A percentile compares a stretch with the other conserved stretches of the same genome.
Evolutionary conservation across 2,113 vertebrate genomes (phyloP).

Genomic region (Strix aluco): DNA sequence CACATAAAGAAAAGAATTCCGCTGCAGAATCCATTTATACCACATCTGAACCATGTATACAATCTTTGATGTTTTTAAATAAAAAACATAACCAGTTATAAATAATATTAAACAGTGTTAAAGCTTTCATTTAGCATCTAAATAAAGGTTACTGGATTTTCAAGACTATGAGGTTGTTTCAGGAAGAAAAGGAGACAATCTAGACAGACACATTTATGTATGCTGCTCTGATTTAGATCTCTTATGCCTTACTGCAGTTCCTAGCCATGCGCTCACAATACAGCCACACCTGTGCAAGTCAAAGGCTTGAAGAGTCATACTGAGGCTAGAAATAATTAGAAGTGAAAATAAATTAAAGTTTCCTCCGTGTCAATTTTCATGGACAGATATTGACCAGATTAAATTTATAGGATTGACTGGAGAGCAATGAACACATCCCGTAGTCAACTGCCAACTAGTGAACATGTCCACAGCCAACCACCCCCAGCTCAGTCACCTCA

Average conservation of each 20-base stretch:
- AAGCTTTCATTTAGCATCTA: not conserved
- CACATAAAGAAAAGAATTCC: not conserved
- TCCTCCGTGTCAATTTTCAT: not conserved
- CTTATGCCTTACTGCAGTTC: not conserved
- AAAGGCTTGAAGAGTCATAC: not conserved
- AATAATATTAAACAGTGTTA: not conserved
- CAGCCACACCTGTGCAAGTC: not conserved
- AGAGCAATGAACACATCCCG: not conserved
- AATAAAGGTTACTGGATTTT: conserved; percentile 8
- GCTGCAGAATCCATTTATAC: not conserved
- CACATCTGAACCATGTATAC: not conserved
- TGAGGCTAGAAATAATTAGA: not conserved
- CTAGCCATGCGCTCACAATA: not conserved
- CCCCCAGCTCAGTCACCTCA: not conserved
- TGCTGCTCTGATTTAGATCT: not conserved
- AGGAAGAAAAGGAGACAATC: not conserved
- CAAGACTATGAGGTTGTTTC: not conserved
- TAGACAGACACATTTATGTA: not conserved
- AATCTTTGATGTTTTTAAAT: not conserved
- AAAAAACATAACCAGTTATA: not conserved
- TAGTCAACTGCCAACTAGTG: not conserved
- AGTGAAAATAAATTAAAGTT: not conserved
- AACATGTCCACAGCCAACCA: not conserved
- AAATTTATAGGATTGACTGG: not conserved
- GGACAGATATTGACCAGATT: not conserved